Percentiles rank a stretch among this genome's conserved stretches.
Evolutionary conservation across 2,113 vertebrate species (phyloP).

Genomic region (Brachionichthys hirsutus): DNA sequence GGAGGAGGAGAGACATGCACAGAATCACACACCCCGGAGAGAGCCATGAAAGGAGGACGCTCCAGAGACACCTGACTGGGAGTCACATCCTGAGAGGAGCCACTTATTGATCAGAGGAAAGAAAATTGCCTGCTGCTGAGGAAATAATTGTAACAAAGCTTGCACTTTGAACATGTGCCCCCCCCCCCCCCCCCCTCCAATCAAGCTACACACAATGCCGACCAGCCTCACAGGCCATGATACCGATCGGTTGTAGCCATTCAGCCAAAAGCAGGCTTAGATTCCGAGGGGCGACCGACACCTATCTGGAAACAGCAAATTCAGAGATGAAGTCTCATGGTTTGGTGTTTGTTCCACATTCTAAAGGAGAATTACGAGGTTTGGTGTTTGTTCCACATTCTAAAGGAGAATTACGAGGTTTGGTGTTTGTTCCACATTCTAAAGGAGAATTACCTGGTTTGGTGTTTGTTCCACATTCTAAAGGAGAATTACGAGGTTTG

Average conservation of each 20-base stretch:
- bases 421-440: too few relatives aligned
- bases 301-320: too few relatives aligned
- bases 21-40: conserved; percentile 59
- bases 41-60: conserved; percentile 63
- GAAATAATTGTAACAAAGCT: conserved; percentile 60
- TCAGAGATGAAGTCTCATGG: too few relatives aligned
- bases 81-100: conserved; percentile 63
- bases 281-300: too few relatives aligned
- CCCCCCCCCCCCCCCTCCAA: neutral
- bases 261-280: too few relatives aligned
- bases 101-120: conserved; percentile 70
- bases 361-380: too few relatives aligned
- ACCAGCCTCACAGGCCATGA: neutral
- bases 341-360: too few relatives aligned
- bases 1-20: conserved; percentile 22
- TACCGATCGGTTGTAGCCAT: conserved; percentile 16
- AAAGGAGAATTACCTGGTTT: too few relatives aligned
- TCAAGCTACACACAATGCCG: neutral
- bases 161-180: conserved; percentile 34
- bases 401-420: too few relatives aligned
- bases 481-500: too few relatives aligned
- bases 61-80: conserved; percentile 62
- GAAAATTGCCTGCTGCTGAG: conserved; percentile 46
- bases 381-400: too few relatives aligned
- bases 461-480: too few relatives aligned